Percentiles rank a stretch among this genome's conserved stretches.
These are phyloP conservation scores for Ophion slaviceki DNA, from an alignment of 2,888 invertebrate genomes.

Conservation along the genomic window DNA sequence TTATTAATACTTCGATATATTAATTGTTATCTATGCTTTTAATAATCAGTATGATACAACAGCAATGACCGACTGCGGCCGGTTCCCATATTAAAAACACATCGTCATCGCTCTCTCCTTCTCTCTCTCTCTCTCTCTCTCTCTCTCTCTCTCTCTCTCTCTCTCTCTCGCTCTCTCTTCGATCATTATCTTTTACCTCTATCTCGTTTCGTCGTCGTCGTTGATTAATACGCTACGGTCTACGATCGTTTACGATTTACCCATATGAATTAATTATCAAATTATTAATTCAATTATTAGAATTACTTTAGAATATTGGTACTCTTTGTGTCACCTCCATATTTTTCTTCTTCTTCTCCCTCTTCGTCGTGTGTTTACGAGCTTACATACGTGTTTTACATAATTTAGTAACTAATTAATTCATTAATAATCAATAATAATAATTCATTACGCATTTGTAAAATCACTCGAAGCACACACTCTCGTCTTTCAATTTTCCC, in stretches of 20 bases:
- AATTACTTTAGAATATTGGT: slow-evolving; percentile 84
- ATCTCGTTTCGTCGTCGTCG: slow-evolving; percentile 70
- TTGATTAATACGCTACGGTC: slow-evolving; percentile 81
- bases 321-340: slow-evolving; percentile 80
- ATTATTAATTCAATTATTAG: slow-evolving; percentile 83
- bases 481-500: slow-evolving; percentile 33
- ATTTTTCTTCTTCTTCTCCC: slow-evolving; percentile 47
- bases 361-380: slow-evolving; percentile 52
- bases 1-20: slow-evolving; percentile 64
- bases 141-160: slow-evolving; percentile 24
- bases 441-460: slow-evolving; percentile 54
- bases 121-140: slow-evolving; percentile 33
- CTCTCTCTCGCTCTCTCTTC: slow-evolving; percentile 3
- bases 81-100: slow-evolving; percentile 76
- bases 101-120: slow-evolving; percentile 64
- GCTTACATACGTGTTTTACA: slow-evolving; percentile 61
- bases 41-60: slow-evolving; percentile 80
- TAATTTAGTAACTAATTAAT: slow-evolving; percentile 30
- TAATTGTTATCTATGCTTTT: slow-evolving; percentile 64
- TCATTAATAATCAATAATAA: slow-evolving; percentile 16
- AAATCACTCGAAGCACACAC: slow-evolving; percentile 56
- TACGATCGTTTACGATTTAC: slow-evolving; percentile 82
- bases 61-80: slow-evolving; percentile 75
- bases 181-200: slow-evolving; percentile 62
- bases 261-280: slow-evolving; percentile 83